Percentiles rank a stretch among this genome's conserved stretches.
Conservation (phyloP, 2,888 invertebrate genomes). For the Periphyllus acericola region DNA sequence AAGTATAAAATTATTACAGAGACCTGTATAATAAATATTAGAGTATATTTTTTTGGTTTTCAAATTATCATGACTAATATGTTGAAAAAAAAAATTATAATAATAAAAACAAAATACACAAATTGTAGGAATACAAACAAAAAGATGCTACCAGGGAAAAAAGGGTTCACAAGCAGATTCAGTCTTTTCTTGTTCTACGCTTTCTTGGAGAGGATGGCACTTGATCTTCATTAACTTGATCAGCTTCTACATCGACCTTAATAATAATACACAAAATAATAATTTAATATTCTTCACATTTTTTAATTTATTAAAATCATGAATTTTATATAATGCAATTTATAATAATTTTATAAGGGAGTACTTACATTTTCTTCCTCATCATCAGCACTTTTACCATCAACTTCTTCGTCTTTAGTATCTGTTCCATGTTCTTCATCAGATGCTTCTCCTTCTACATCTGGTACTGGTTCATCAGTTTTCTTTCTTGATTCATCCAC, state of each 20-base stretch:
- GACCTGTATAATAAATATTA: constrained; percentile 45
- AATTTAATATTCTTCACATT: neutral
- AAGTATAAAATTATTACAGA: constrained; percentile 38
- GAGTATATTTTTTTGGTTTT: constrained; percentile 28
- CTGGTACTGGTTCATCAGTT: constrained; percentile 77
- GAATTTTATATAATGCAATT: neutral
- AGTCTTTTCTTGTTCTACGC: constrained; percentile 65
- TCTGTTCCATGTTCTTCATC: constrained; percentile 66
- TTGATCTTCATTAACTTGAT: constrained; percentile 61
- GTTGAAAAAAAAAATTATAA: constrained; percentile 23
- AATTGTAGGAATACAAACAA: constrained; percentile 59
- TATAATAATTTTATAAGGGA: neutral
- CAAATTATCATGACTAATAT: constrained; percentile 46
- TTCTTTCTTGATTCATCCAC: constrained; percentile 74
- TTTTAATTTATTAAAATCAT: neutral
- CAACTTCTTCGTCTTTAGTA: constrained; percentile 67
- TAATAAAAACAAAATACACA: constrained; percentile 49
- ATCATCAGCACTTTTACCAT: constrained; percentile 65
- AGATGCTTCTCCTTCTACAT: constrained; percentile 67
- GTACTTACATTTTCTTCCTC: constrained; percentile 55
- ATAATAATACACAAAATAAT: constrained; percentile 7
- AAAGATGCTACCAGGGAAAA: constrained; percentile 36
- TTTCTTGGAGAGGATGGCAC: constrained; percentile 64
- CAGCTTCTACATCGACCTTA: constrained; percentile 62
- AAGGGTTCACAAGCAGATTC: constrained; percentile 61